Percentiles rank a stretch among this genome's conserved stretches.
These are phyloP conservation scores for Nomada lathburiana DNA, from an alignment of 2,888 invertebrate genomes.

Conservation along the genomic window DNA sequence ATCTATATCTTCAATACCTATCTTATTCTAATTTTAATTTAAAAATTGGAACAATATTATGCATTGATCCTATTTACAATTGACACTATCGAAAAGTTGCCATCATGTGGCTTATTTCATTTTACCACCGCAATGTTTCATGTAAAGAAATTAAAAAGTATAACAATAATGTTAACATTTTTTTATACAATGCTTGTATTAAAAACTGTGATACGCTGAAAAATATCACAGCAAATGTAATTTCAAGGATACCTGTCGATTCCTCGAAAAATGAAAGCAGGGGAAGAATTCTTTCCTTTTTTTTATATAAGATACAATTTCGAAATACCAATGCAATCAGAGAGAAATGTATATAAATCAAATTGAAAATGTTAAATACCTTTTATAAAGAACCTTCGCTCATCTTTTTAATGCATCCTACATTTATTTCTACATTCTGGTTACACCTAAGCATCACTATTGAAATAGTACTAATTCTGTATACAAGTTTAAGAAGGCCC, in stretches of 20 bases:
- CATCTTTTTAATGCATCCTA: neutral
- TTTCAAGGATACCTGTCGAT: neutral
- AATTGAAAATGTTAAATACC: too few relatives aligned
- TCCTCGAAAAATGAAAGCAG: neutral
- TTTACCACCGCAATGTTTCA: too few relatives aligned
- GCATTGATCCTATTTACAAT: too few relatives aligned
- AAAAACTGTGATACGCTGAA: neutral
- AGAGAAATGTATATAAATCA: too few relatives aligned
- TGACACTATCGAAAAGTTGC: too few relatives aligned
- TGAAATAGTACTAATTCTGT: neutral
- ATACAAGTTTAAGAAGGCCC: neutral
- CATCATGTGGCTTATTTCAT: too few relatives aligned
- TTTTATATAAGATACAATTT: neutral
- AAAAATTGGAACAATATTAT: too few relatives aligned
- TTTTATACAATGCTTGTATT: too few relatives aligned
- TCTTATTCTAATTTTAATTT: too few relatives aligned
- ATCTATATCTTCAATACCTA: too few relatives aligned
- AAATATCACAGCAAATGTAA: neutral
- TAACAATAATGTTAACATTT: neutral
- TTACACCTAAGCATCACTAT: neutral
- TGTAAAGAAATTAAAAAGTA: neutral
- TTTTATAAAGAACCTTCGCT: too few relatives aligned
- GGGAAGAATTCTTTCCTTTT: neutral
- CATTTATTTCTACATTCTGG: neutral
- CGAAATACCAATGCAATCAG: too few relatives aligned